A percentile compares a stretch with the other conserved stretches of the same genome.
These are phyloP conservation scores for Crypturellus undulatus DNA, from an alignment of 2,113 vertebrate species.

Conservation along the genomic window DNA sequence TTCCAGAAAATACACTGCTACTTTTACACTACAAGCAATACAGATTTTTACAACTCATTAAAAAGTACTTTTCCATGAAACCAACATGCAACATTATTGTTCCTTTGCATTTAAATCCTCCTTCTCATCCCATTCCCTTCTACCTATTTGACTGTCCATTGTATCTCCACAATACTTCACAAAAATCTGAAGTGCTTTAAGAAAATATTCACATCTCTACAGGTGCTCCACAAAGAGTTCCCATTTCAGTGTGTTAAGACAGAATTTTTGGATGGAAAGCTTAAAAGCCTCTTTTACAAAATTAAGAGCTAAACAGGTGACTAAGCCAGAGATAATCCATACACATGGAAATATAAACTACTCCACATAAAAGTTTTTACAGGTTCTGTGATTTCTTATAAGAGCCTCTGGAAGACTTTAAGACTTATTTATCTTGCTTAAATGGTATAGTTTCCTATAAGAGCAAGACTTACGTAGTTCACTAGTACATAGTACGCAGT, in stretches of 20 bases:
- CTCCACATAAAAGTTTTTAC: neutral
- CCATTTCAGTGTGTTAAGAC: neutral
- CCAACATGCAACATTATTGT: accelerated
- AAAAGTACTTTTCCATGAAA: neutral
- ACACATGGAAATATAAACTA: neutral
- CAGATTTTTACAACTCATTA: neutral
- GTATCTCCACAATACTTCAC: neutral
- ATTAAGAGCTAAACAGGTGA: neutral
- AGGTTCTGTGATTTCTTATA: neutral
- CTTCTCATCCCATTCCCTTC: neutral
- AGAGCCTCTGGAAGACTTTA: neutral
- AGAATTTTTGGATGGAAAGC: neutral
- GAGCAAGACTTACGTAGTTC: neutral
- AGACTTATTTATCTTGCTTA: neutral
- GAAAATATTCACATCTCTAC: neutral
- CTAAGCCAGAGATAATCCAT: neutral
- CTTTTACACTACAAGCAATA: neutral
- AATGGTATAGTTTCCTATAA: neutral
- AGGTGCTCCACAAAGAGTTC: neutral
- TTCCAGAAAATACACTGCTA: neutral
- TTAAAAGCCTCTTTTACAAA: neutral
- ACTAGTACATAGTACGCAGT: neutral
- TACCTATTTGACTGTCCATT: neutral
- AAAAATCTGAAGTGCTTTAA: neutral
- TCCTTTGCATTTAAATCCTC: neutral